Conservation (phyloP, 2,888 invertebrate genomes). For the Eupithecia exiguata region DNA sequence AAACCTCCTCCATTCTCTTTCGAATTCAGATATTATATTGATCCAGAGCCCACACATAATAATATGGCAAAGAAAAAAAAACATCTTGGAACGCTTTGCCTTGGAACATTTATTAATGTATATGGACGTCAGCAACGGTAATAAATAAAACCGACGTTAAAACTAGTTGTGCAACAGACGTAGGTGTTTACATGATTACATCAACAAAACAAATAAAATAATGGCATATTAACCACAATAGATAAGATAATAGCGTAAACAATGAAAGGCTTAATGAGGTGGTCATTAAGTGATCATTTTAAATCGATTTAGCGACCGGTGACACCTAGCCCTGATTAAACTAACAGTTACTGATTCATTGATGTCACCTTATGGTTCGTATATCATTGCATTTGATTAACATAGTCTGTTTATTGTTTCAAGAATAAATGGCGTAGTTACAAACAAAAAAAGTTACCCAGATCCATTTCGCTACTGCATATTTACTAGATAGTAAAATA, state of each 20-base stretch:
- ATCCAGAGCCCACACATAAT: no score
- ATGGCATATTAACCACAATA: neutral
- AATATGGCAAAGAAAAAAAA: no score
- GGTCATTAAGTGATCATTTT: conserved; percentile 27
- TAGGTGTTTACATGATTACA: neutral
- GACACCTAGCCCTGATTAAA: neutral
- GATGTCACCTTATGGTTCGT: neutral
- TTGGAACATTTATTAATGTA: no score
- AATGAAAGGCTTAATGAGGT: conserved; percentile 33
- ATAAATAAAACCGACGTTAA: neutral
- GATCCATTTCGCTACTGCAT: neutral
- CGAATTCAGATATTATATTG: no score
- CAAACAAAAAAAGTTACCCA: neutral
- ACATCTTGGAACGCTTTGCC: no score
- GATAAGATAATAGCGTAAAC: conserved; percentile 14
- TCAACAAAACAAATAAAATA: conserved; percentile 3
- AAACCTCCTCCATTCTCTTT: no score
- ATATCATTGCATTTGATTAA: neutral
- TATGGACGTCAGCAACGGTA: neutral
- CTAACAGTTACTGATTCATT: neutral
- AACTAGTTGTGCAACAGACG: neutral
- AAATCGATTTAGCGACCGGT: conserved; percentile 8
- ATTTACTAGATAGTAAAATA: neutral
- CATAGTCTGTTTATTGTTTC: neutral
- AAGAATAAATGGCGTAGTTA: neutral